Evolutionary conservation across 2,888 invertebrate species (phyloP), one percentile per base, ranked within the genome.

Genomic region (Rhamnusium bicolor): DNA sequence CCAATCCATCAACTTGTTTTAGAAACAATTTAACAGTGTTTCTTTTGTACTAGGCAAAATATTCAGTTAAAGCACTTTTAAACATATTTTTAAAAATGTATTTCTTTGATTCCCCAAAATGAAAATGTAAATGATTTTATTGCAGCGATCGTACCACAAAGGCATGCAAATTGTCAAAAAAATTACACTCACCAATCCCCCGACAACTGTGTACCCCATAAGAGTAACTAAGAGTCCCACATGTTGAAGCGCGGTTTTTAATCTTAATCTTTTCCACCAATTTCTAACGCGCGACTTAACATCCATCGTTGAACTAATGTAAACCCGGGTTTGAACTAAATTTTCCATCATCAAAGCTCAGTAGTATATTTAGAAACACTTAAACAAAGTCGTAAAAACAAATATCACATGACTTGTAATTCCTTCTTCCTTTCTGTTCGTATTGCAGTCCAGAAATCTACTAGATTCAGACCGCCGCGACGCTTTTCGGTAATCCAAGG

Each of bases 151-250:
- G 2, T 6, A 14, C 5, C n/a, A 10, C 5, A 40, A 40, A 40
- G 0, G n/a, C 3, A 40, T n/a, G n/a, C n/a, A 10, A n/a, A n/a
- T 40, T 0, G 3, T 40, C n/a, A 40, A 40, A 40, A 2, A 56
- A 24, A 56, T 56, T 27, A 2, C 40, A 90, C 93, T 91, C 89
- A 95, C 95, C 92, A 94, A 88, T 80, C 95, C 96, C 67, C 96
- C 96, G 62, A 93, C 92, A 29, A 92, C 93, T 0, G 95, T 95
- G 84, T 95, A 96, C 71, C 93, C 89, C 91, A 94, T 94, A 68
- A 96, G 90, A 0, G 94, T 92, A 60, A 94, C 90, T 75, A 95
- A 90, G 75, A 96, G 89, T 56, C 94, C 95, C 66, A 94, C 89
- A 82, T 95, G 95, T 71, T 94, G 93, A 62, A 94, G 84, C 12